Conservation (phyloP, 1,140 invertebrate species). For the Camponotus vicinus region DNA sequence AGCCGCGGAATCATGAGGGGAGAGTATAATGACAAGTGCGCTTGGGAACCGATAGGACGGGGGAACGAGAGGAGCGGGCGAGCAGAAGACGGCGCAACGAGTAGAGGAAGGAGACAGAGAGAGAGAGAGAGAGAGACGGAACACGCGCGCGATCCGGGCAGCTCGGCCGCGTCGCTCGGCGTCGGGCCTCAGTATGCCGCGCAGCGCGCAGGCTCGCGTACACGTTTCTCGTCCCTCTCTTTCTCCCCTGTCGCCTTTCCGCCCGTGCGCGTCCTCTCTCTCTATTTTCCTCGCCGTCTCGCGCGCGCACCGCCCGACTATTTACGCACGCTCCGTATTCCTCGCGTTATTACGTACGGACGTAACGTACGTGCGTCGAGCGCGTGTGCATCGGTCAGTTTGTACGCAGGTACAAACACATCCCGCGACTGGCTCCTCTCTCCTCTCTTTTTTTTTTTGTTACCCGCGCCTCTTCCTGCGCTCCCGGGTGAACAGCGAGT, state of each 20-base stretch:
- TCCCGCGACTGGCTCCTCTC: neutral
- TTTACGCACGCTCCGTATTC: conserved; percentile 33
- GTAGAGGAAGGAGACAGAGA: conserved; percentile 35
- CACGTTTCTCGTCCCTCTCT: conserved; percentile 56
- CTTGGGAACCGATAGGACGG: neutral
- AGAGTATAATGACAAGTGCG: conserved; percentile 6
- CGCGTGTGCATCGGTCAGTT: conserved; percentile 20
- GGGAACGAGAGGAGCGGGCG: neutral
- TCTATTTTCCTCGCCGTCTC: conserved; percentile 23
- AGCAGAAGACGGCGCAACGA: conserved; percentile 61
- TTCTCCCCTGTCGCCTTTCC: neutral
- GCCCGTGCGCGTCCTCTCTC: conserved; percentile 66
- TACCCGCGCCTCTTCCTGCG: neutral
- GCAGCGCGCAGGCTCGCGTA: conserved; percentile 84
- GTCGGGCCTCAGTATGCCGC: conserved; percentile 79
- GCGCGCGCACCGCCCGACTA: conserved; percentile 18
- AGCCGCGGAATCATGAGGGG: conserved; percentile 12
- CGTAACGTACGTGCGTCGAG: conserved; percentile 37
- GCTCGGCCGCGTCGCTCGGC: conserved; percentile 74
- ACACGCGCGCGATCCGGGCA: conserved; percentile 65
- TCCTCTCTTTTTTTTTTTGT: conserved; percentile 2
- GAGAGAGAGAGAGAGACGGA: conserved; percentile 46
- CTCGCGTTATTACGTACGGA: conserved; percentile 49
- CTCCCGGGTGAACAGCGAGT: neutral
- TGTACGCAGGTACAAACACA: conserved; percentile 71